Conservation (phyloP, 2,113 vertebrate species). For the Charina bottae region DNA sequence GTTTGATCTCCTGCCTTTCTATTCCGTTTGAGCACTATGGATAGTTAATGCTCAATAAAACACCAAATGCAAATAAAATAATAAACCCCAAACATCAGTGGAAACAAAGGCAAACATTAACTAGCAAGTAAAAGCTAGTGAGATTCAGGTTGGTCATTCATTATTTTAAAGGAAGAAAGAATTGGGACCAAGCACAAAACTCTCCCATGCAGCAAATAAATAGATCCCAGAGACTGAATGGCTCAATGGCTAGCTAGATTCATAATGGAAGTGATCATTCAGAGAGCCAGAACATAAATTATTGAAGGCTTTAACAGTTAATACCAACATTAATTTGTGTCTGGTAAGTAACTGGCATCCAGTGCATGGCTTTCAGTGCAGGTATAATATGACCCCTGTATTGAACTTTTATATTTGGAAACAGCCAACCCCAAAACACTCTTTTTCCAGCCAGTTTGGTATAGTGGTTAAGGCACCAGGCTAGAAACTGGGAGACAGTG, state of each 20-base stretch:
- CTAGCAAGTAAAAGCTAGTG: not conserved
- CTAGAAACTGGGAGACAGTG: too few species aligned
- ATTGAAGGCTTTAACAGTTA: too few species aligned
- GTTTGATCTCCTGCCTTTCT: too few species aligned
- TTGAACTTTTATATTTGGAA: not conserved
- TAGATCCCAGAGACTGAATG: not conserved
- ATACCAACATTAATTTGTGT: too few species aligned
- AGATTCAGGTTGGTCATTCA: not conserved
- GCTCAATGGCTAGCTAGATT: too few species aligned
- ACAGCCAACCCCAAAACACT: not conserved
- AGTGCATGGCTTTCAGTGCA: too few species aligned
- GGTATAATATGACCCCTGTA: too few species aligned
- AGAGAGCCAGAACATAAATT: too few species aligned
- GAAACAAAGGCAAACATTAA: not conserved
- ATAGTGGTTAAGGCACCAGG: too few species aligned
- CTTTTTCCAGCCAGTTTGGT: not conserved
- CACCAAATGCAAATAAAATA: not conserved
- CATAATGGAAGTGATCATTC: too few species aligned
- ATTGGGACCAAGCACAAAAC: not conserved
- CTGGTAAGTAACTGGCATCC: too few species aligned
- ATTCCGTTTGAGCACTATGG: too few species aligned
- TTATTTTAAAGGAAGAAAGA: not conserved
- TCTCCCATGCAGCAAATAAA: not conserved
- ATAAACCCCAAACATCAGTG: not conserved
- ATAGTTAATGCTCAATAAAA: not conserved